A percentile compares a stretch with the other conserved stretches of the same genome.
Evolutionary conservation across 2,113 vertebrate species (phyloP).

Genomic region (Dipodomys ordii): DNA sequence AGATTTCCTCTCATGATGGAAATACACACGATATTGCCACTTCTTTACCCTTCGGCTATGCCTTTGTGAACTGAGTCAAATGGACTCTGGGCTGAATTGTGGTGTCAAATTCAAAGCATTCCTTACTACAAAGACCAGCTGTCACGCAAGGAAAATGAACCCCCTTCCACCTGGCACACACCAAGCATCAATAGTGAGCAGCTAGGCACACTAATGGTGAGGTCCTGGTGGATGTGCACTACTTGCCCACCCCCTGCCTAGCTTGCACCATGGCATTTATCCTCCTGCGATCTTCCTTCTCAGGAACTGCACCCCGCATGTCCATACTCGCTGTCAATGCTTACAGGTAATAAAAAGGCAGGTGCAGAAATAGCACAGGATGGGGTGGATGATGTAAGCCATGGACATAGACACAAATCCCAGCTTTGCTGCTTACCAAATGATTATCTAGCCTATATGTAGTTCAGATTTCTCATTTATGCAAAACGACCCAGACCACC

Average conservation of each 20-base stretch:
- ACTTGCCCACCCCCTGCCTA: no score
- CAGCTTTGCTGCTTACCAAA: neutral
- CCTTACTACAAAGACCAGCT: constrained; percentile 67
- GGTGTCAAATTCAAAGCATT: constrained; percentile 14
- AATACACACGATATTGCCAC: neutral
- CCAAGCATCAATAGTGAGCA: neutral
- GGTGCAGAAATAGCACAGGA: neutral
- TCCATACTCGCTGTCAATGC: neutral
- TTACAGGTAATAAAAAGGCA: neutral
- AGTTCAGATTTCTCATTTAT: neutral
- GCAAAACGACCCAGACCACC: neutral
- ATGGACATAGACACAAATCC: neutral
- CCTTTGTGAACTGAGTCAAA: constrained; percentile 46
- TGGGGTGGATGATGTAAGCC: neutral
- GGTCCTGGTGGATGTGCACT: neutral
- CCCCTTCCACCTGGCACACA: constrained; percentile 43
- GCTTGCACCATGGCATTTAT: neutral
- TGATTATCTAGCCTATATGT: neutral
- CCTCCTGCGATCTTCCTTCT: neutral
- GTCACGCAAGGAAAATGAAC: constrained; percentile 41
- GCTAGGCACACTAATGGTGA: neutral
- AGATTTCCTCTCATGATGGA: neutral
- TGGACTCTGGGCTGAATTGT: neutral
- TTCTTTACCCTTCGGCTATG: constrained; percentile 45
- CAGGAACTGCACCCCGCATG: neutral